phyloP scores from a whole-genome alignment of 2,797 vertebrate genomes.

The Coendou prehensilis region DNA sequence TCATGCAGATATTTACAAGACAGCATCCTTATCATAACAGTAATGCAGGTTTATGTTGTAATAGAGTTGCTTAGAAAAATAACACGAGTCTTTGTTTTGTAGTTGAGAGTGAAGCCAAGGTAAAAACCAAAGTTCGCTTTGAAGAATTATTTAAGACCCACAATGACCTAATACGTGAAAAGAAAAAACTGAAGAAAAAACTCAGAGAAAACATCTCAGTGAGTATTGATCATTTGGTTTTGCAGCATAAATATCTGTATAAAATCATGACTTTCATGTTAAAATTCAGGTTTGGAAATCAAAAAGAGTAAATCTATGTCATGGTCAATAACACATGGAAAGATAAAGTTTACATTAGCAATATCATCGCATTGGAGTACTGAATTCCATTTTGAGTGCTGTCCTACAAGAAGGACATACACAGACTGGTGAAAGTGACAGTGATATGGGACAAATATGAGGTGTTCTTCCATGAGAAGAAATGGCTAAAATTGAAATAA shows the following conservation, averaged over 20 bases:
- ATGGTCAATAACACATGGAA: background rate
- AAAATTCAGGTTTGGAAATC: slow-evolving; percentile 47
- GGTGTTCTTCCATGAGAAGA: background rate
- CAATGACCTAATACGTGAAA: slow-evolving; percentile 87
- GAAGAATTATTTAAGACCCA: slow-evolving; percentile 94
- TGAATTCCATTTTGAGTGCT: background rate
- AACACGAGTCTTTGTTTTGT: slow-evolving; percentile 74
- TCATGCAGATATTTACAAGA: background rate
- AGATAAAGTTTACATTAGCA: slow-evolving; percentile 36
- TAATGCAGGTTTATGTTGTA: background rate
- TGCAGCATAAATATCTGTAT: slow-evolving; percentile 20
- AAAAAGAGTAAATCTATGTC: background rate
- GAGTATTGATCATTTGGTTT: slow-evolving; percentile 79
- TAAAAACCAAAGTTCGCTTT: slow-evolving; percentile 94
- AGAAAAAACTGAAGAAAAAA: slow-evolving; percentile 90
- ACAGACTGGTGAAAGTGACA: background rate
- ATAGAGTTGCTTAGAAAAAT: slow-evolving; percentile 39
- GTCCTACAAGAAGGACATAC: background rate
- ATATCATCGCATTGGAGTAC: background rate
- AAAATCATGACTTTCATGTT: slow-evolving; percentile 45
- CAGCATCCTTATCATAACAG: slow-evolving; percentile 29
- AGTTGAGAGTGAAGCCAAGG: slow-evolving; percentile 95
- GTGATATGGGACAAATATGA: background rate
- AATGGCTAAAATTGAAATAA: slow-evolving; percentile 33
- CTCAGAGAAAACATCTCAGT: slow-evolving; percentile 92